A percentile compares a stretch with the other conserved stretches of the same genome.
Conservation (phyloP, 1,140 invertebrate genomes). For the Euborellia annulipes region DNA sequence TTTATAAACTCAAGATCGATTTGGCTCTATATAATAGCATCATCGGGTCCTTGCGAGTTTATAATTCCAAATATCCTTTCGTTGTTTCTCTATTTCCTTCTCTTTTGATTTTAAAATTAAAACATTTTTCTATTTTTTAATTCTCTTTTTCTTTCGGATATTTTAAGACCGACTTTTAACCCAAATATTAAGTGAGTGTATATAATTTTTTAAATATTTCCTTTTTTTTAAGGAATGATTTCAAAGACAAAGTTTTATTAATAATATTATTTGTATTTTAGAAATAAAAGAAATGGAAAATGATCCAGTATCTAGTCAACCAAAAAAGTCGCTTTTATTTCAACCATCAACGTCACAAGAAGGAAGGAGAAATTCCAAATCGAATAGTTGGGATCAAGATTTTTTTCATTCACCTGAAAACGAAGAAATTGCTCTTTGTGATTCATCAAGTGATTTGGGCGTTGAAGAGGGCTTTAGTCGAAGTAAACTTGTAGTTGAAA, state of each 20-base stretch:
- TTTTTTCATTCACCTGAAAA: neutral
- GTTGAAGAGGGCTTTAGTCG: conserved; percentile 35
- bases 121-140: no score
- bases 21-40: no score
- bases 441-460: conserved; percentile 26
- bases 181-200: no score
- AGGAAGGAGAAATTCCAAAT: neutral
- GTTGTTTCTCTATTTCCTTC: no score
- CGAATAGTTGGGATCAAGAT: conserved; percentile 2
- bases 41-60: no score
- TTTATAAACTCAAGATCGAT: no score
- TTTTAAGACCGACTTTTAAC: no score
- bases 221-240: no score
- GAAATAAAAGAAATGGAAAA: conserved; percentile 1
- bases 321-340: conserved; percentile 6
- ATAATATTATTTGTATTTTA: conserved; percentile 7
- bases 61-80: no score
- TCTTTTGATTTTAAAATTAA: no score
- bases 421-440: conserved; percentile 11
- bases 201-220: no score
- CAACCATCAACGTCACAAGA: neutral
- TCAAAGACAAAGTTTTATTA: conserved; percentile 21
- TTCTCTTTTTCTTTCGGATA: no score
- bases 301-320: conserved; percentile 6
- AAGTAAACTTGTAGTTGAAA: conserved; percentile 37